Percentiles rank a stretch among this genome's conserved stretches.
These are phyloP conservation scores for Percopsis transmontana DNA, from an alignment of 2,113 vertebrate genomes.

Conservation along the genomic window DNA sequence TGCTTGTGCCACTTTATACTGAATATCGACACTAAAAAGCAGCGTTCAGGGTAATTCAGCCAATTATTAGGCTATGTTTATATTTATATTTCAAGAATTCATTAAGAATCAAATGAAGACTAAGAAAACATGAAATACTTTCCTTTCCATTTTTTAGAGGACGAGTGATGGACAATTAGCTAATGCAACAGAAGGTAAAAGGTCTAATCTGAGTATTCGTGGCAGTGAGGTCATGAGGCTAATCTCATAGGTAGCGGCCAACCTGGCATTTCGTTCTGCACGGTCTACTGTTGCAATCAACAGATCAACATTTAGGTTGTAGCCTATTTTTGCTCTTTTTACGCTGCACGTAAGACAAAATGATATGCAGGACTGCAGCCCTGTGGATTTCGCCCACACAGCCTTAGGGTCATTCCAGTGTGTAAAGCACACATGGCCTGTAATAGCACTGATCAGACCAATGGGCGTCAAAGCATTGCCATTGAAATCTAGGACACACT, in stretches of 20 bases:
- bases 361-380: not conserved
- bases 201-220: not conserved
- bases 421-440: conserved; percentile 1
- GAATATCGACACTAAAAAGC: no score
- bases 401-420: not conserved
- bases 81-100: not conserved
- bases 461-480: not conserved
- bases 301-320: not conserved
- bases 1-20: no score
- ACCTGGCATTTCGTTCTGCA: not conserved
- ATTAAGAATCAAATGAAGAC: not conserved
- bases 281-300: not conserved
- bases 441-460: conserved; percentile 4
- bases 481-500: conserved; percentile 7
- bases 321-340: not conserved
- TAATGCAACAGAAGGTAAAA: not conserved
- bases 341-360: not conserved
- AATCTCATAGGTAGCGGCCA: not conserved
- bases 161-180: not conserved
- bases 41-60: no score
- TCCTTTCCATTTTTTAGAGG: not conserved
- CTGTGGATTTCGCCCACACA: not conserved
- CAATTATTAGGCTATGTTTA: no score
- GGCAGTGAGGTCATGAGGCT: not conserved
- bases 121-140: not conserved